Evolutionary conservation across 30 jellyfish, hydroid and myxozoan genomes (phyloP).

Genomic region (Turritopsis dohrnii): DNA sequence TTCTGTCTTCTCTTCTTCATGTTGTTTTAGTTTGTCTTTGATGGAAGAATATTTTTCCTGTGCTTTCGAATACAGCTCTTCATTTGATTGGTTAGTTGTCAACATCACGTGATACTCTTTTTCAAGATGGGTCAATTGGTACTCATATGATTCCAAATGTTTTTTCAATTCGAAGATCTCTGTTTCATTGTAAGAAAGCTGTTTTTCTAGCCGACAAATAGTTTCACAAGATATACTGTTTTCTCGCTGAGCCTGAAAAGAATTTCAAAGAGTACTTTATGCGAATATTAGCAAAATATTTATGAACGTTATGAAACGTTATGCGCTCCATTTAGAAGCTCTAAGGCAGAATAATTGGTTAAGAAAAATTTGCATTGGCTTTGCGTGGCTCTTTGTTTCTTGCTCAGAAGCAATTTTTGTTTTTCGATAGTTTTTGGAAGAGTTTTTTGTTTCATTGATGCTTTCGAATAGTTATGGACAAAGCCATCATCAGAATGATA

Average conservation of each 20-base stretch:
- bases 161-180: slow-evolving; percentile 5
- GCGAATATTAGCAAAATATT: no score
- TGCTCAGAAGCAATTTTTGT: no score
- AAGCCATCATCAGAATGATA: no score
- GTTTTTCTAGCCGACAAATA: neutral
- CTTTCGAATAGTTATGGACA: no score
- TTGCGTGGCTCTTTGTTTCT: no score
- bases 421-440: no score
- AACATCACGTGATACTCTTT: neutral
- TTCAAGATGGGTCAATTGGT: neutral
- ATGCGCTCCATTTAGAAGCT: no score
- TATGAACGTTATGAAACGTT: no score
- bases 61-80: neutral
- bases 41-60: neutral
- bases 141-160: slow-evolving; percentile 5
- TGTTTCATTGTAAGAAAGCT: neutral
- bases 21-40: neutral
- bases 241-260: slow-evolving; percentile 16
- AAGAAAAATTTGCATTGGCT: no score
- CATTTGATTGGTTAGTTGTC: neutral
- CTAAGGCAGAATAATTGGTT: no score
- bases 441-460: no score
- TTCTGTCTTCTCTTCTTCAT: neutral
- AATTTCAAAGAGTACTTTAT: no score
- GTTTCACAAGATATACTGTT: slow-evolving; percentile 11